Conservation (phyloP, 2,797 vertebrate species). For the Setipinna tenuifilis region DNA sequence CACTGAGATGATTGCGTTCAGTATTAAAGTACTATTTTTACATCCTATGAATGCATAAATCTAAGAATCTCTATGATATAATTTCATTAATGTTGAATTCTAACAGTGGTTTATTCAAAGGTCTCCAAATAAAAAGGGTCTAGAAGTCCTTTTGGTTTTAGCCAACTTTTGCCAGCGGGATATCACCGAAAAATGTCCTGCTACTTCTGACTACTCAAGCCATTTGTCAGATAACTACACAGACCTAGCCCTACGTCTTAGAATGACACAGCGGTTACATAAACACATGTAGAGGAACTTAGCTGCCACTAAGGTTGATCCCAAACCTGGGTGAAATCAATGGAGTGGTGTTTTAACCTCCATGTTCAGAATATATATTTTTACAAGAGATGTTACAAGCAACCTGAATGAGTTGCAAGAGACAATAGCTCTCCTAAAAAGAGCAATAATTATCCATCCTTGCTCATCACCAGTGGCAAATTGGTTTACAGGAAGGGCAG, state of each 20-base stretch:
- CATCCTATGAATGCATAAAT: background rate
- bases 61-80: no score
- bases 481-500: slow-evolving; percentile 37
- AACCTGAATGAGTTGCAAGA: background rate
- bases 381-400: slow-evolving; percentile 34
- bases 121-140: background rate
- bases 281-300: background rate
- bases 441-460: slow-evolving; percentile 49
- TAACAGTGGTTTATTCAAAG: background rate
- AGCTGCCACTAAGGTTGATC: background rate
- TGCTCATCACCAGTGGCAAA: slow-evolving; percentile 44
- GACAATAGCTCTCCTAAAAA: slow-evolving; percentile 12
- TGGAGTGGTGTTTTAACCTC: background rate
- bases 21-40: background rate
- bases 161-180: background rate
- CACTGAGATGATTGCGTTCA: background rate
- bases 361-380: background rate
- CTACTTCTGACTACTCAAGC: background rate
- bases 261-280: background rate
- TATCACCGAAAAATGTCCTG: no score
- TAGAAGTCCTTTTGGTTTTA: background rate
- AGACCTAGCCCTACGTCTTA: background rate
- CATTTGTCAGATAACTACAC: background rate
- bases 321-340: background rate
- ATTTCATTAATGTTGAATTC: background rate